Conservation (phyloP, 2,113 vertebrate species). For the Cairina moschata region DNA sequence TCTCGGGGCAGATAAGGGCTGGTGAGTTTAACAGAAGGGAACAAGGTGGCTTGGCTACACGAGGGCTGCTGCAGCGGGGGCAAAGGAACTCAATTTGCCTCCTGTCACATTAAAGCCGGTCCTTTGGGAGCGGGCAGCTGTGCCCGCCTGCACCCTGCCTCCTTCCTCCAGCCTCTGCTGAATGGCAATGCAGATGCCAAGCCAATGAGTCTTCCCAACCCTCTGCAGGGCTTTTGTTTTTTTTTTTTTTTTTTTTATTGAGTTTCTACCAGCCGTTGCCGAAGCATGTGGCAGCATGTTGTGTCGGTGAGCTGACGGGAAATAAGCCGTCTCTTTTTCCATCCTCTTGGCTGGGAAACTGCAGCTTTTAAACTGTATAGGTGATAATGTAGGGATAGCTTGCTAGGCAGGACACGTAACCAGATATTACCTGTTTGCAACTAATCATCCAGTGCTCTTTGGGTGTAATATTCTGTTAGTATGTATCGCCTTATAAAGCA, state of each 20-base stretch:
- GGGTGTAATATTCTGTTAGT: neutral
- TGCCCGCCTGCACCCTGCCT: neutral
- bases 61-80: neutral
- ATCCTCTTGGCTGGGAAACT: conserved; percentile 2
- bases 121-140: neutral
- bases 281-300: conserved; percentile 40
- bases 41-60: accelerated
- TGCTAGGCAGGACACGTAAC: neutral
- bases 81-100: neutral
- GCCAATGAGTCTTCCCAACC: neutral
- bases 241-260: neutral
- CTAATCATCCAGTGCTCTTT: neutral
- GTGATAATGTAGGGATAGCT: neutral
- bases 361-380: neutral
- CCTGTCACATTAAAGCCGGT: neutral
- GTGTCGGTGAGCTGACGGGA: neutral
- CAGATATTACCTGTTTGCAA: neutral
- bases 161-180: neutral
- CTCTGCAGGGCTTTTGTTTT: neutral
- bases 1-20: neutral
- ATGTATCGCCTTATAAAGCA: neutral
- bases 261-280: conserved; percentile 27
- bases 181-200: neutral
- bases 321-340: neutral
- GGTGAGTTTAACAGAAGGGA: neutral